Percentiles rank a stretch among this genome's conserved stretches.
Evolutionary conservation across 1,140 invertebrate genomes (phyloP).

Genomic region (Drosophila ananassae): DNA sequence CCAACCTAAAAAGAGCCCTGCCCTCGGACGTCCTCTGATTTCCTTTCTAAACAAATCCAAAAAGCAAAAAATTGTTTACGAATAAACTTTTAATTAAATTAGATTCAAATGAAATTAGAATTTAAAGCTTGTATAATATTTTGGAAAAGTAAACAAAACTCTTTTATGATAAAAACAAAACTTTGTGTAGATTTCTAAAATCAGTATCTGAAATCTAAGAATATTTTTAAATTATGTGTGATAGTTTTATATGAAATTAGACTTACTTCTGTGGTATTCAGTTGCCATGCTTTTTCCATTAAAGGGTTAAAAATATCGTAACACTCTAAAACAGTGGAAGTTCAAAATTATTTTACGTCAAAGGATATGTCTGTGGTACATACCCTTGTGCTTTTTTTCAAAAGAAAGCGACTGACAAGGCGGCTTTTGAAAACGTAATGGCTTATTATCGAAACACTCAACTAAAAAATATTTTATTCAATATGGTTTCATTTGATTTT

Average conservation of each 20-base stretch:
- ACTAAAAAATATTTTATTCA: neutral
- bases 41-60: constrained; percentile 4
- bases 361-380: neutral
- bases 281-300: neutral
- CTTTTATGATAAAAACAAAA: too few species aligned
- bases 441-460: neutral
- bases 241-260: neutral
- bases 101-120: neutral
- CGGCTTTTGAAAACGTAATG: neutral
- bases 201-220: neutral
- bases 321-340: too few species aligned
- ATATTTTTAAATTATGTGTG: neutral
- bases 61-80: neutral
- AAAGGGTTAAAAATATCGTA: neutral
- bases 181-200: neutral
- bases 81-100: constrained; percentile 11
- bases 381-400: neutral
- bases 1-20: neutral
- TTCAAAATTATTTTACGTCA: neutral
- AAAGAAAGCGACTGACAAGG: too few species aligned
- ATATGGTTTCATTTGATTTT: too few species aligned
- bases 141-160: too few species aligned
- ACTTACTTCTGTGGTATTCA: neutral
- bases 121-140: neutral
- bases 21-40: neutral